phyloP scores from a whole-genome alignment of 1,140 invertebrate species.

The Thaumatotibia leucotreta region DNA sequence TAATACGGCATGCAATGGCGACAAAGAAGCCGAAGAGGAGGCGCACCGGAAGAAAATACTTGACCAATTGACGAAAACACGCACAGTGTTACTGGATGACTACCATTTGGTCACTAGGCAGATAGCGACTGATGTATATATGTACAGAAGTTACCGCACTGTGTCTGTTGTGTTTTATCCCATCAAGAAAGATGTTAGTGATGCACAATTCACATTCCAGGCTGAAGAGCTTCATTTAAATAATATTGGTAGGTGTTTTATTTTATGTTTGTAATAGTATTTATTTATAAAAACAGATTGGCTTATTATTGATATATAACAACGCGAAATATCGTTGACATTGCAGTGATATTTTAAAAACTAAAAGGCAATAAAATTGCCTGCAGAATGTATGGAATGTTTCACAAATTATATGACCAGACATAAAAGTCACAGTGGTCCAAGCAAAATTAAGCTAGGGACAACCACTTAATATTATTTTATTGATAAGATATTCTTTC shows the following conservation, averaged over 20 bases:
- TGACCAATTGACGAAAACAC: constrained; percentile 55
- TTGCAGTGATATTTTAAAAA: background rate
- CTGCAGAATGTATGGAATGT: no score
- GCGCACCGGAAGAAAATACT: constrained; percentile 52
- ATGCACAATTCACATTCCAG: constrained; percentile 62
- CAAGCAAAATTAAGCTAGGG: no score
- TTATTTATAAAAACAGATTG: background rate
- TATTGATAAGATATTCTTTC: no score
- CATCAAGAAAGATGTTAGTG: constrained; percentile 48
- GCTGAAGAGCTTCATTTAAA: constrained; percentile 66
- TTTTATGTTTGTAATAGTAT: background rate
- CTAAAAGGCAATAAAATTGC: no score
- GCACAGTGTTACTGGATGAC: constrained; percentile 54
- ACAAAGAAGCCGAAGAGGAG: constrained; percentile 52
- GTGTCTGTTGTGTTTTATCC: constrained; percentile 62
- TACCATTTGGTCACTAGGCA: constrained; percentile 61
- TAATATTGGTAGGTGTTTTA: constrained; percentile 56
- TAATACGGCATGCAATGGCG: constrained; percentile 43
- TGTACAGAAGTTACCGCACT: constrained; percentile 66
- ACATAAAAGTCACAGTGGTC: no score
- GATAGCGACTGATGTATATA: constrained; percentile 62
- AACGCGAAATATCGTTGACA: background rate
- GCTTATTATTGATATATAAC: background rate
- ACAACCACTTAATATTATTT: no score
- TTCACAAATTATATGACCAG: no score